These are phyloP conservation scores for Emydocephalus ijimae DNA, from an alignment of 2,113 vertebrate species.

Conservation along the genomic window DNA sequence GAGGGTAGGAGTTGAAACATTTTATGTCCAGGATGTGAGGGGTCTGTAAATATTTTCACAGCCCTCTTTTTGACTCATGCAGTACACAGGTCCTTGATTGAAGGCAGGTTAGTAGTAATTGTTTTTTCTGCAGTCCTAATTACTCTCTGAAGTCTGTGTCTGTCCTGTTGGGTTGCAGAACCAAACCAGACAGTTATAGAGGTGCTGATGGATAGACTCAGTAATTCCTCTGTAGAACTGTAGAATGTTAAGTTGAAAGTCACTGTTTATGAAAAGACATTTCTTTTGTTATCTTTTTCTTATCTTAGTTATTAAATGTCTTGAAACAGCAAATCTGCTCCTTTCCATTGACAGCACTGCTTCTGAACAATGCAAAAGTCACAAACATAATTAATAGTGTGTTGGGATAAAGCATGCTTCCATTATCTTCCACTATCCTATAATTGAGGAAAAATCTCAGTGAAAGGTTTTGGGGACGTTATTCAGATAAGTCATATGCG, in stretches of 20 bases:
- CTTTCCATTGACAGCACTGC: not conserved
- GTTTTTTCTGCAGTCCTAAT: too few relatives aligned
- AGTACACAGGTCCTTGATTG: too few relatives aligned
- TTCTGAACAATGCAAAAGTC: not conserved
- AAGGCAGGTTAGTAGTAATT: too few relatives aligned
- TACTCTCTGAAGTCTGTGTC: too few relatives aligned
- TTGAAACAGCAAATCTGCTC: not conserved
- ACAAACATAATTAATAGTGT: not conserved
- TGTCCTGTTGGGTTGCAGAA: too few relatives aligned
- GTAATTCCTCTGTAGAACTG: too few relatives aligned
- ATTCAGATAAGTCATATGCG: not conserved
- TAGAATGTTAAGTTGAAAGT: not conserved
- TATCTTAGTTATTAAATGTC: not conserved
- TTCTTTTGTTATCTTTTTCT: not conserved
- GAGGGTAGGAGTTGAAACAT: too few relatives aligned
- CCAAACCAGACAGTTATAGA: too few relatives aligned
- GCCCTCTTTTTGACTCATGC: too few relatives aligned
- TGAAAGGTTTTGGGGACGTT: not conserved
- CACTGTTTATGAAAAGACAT: not conserved
- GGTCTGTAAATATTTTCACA: too few relatives aligned
- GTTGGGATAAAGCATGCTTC: not conserved
- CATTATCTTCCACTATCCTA: not conserved
- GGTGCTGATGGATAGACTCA: too few relatives aligned
- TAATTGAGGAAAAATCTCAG: not conserved
- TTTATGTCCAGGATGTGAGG: too few relatives aligned